phyloP scores from a whole-genome alignment of 2,888 invertebrate genomes.

The Tenthredo distinguenda region DNA sequence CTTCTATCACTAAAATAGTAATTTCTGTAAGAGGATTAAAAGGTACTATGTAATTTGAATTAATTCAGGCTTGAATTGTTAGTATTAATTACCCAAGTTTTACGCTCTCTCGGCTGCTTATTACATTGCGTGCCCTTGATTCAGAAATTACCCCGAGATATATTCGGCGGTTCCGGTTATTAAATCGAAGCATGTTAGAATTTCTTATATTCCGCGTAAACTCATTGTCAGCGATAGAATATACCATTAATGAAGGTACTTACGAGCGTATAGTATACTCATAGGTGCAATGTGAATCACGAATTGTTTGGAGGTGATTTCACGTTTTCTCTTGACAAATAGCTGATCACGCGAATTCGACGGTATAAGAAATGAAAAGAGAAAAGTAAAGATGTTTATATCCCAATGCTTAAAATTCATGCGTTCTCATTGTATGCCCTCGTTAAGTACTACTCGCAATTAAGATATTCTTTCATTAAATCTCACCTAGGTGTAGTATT shows the following conservation, averaged over 20 bases:
- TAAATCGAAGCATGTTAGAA: conserved; percentile 27
- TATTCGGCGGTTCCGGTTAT: conserved; percentile 46
- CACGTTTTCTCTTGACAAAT: conserved; percentile 27
- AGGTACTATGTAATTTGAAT: conserved; percentile 26
- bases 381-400: conserved; percentile 16
- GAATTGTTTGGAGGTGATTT: conserved; percentile 18
- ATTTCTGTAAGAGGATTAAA: neutral
- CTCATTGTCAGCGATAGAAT: conserved; percentile 10
- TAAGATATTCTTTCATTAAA: neutral
- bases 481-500: neutral
- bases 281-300: neutral
- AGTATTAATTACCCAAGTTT: conserved; percentile 4
- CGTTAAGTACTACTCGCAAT: neutral
- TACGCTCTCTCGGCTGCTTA: conserved; percentile 38
- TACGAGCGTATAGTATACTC: neutral
- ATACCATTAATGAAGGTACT: neutral
- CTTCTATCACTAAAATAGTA: neutral
- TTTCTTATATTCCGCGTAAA: neutral
- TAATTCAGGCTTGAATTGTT: conserved; percentile 1
- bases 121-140: conserved; percentile 40
- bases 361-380: conserved; percentile 25
- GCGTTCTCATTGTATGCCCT: conserved; percentile 29
- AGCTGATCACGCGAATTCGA: conserved; percentile 40
- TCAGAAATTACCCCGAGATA: conserved; percentile 42
- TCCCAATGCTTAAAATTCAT: conserved; percentile 38